Base-by-base conservation (phyloP, 2,888 invertebrate genomes). In the Spilosoma lubricipeda region DNA sequence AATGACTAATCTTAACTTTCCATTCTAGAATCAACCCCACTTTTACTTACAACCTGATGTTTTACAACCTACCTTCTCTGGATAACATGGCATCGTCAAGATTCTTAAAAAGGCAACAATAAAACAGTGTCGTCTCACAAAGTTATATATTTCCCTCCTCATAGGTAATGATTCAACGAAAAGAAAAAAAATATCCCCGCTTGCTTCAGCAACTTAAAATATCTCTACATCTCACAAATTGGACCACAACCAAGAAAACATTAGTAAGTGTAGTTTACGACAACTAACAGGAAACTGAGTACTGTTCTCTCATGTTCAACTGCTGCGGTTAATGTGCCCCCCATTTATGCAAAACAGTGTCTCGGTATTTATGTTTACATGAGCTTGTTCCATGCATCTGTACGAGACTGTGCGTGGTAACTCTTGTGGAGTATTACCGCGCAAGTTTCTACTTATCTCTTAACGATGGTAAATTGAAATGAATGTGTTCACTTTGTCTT, bases 181-280 rank as follows among this genome's bases (percentile, higher is more conserved):
- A 15, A 45, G 45, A 45, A 20, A 48, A 48, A 7, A 23, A 23
- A 52, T 3, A 52, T 23, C 20, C 23, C 8, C 13, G 7, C 27
- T 59, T 27, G 3, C 11, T 30, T 27, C 4, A 30, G 30, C 56
- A 30, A 59, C 5, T 59, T 59, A 4, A 11, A 52, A 23, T 45
- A 45, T 15, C 71, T 45, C 7, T 30, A 7, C 5, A 45, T 68
- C 78, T 59, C 63, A 7, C 67, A 30, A 68, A 72, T 73, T 80
- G 39, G 0, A 48, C 77, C 77, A 71, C 36, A 74, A 33, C 39
- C 48, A 56, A 80, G 76, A 76, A 77, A 84, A 82, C 84, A 83
- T 84, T 84, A 84, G 82, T 83, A 83, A 84, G 84, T 83, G 78
- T 77, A 78, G 83, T 85, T 85, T 83, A 83, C 78, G 71, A 76